Conservation (phyloP, 2,888 invertebrate genomes). For the Hofmannophila pseudospretella region DNA sequence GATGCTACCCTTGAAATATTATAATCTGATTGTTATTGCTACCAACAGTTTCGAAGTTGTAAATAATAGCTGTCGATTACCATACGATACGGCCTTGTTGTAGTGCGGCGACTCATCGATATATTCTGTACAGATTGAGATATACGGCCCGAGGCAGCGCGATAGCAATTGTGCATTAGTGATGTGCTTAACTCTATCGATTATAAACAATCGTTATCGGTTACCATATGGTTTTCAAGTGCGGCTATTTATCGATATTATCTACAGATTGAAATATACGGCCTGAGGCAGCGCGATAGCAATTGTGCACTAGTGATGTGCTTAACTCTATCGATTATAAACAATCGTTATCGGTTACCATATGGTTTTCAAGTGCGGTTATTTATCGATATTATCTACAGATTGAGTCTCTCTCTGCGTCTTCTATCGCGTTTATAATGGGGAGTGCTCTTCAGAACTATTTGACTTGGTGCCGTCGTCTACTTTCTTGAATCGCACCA, state of each 20-base stretch:
- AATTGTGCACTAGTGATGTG: too few species aligned
- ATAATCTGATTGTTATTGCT: not conserved
- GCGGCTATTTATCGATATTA: slow-evolving; percentile 30
- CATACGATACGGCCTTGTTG: slow-evolving; percentile 27
- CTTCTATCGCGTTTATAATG: too few species aligned
- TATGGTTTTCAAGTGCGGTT: slow-evolving; percentile 30
- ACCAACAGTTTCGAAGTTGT: too few species aligned
- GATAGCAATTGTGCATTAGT: slow-evolving; percentile 3
- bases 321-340: too few species aligned
- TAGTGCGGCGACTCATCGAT: slow-evolving; percentile 32
- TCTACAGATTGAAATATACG: slow-evolving; percentile 24
- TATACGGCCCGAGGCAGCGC: slow-evolving; percentile 11
- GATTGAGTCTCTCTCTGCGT: too few species aligned
- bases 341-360: slow-evolving; percentile 16
- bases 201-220: slow-evolving; percentile 4
- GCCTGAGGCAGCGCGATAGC: slow-evolving; percentile 9
- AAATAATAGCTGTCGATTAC: slow-evolving; percentile 14
- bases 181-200: too few species aligned
- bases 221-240: slow-evolving; percentile 32
- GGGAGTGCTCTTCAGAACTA: too few species aligned
- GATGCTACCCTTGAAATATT: too few species aligned
- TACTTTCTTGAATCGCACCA: too few species aligned
- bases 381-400: slow-evolving; percentile 28
- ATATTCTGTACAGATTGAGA: slow-evolving; percentile 30
- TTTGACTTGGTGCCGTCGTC: too few species aligned